These are phyloP conservation scores for Anoura caudifer DNA, from an alignment of 2,113 vertebrate genomes.

Conservation along the genomic window DNA sequence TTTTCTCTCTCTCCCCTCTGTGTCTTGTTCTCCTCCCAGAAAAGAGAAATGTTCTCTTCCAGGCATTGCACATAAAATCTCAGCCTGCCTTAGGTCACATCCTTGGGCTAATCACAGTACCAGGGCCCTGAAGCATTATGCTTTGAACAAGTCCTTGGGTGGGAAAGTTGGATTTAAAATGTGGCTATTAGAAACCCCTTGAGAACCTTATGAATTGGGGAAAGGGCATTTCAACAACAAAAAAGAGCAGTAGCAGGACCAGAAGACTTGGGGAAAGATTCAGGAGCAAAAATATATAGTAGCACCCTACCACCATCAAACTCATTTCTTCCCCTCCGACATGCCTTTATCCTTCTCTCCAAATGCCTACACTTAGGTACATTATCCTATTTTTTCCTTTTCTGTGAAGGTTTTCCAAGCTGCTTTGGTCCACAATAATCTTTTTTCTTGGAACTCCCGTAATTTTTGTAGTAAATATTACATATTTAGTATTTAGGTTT, in stretches of 20 bases:
- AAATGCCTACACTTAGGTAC: background rate
- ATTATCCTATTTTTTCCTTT: background rate
- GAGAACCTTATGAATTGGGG: background rate
- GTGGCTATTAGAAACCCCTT: background rate
- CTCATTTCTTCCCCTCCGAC: background rate
- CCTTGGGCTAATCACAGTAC: background rate
- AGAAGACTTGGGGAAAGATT: slow-evolving; percentile 3
- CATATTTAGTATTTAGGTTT: background rate
- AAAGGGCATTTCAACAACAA: background rate
- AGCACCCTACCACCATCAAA: background rate
- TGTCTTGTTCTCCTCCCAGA: background rate
- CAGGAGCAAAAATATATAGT: background rate
- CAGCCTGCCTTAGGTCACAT: background rate
- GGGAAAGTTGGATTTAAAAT: background rate
- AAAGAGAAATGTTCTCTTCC: background rate
- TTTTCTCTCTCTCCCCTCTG: background rate
- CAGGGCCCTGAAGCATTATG: background rate
- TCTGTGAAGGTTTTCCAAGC: background rate
- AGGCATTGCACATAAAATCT: background rate
- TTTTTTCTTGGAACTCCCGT: background rate
- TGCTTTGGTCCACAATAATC: background rate
- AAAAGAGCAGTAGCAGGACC: background rate
- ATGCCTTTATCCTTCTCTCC: background rate
- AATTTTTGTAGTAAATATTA: background rate
- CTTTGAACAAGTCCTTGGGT: background rate